Evolutionary conservation across 2,113 vertebrate genomes (phyloP), one percentile per base, ranked within the genome.

Genomic region (Chloropsis hardwickii): DNA sequence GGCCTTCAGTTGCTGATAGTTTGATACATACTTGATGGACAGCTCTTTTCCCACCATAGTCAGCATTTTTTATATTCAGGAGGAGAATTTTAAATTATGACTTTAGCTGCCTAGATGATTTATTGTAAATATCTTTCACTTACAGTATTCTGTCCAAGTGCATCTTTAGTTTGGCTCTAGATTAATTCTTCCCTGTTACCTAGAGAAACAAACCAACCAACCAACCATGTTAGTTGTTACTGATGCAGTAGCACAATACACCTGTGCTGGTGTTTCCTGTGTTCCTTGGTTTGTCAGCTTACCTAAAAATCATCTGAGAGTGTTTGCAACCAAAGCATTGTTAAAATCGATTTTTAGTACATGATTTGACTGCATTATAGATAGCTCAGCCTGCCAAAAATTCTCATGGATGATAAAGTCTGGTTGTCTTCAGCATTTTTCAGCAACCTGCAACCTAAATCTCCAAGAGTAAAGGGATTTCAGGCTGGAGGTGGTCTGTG

Each of bases 1-100:
- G 95, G 95, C 95, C 95, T 97, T 96, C 65, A 95, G 39, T 67
- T 35, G 57, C 23, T 65, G 80, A 35, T 86, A 85, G 80, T 73
- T 96, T 93, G 93, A 93, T 88, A 81, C 57, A 61, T 28, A 37
- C 14, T 92, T 97, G 94, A 95, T 93, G 45, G 82, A 92, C 74
- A 92, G 81, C 45, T 56, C 91, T 81, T 64, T 78, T 79, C 69
- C 58, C 22, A 22, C 87, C 67, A 48, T 57, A 86, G 71, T 80
- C 86, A 93, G 23, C 51, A 54, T 94, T 97, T 97, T 97, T 95
- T 67, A 21, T 76, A 40, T 78, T 60, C 44, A 81, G 47, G n/a
- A 78, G 44, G 56, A 90, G 80, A 71, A 90, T 60, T 92, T 71
- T 76, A 66, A 91, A 80, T 91, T 58, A 66, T n/a, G 7, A 44